Evolutionary conservation across 2,797 vertebrate species (phyloP).

Genomic region (Amphiprion clarkii): DNA sequence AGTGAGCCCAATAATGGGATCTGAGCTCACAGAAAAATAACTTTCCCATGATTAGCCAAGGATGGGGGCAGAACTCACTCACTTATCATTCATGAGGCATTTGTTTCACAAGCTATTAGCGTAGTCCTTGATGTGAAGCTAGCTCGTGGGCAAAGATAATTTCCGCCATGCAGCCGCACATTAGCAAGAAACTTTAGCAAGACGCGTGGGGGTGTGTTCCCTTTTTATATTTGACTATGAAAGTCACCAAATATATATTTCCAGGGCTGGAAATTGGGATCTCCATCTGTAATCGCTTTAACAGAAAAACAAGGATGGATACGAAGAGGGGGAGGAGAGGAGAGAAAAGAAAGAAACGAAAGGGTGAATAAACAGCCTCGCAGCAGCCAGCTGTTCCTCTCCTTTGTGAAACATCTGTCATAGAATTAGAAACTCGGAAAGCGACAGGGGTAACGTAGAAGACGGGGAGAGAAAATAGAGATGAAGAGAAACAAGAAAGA

Average conservation of each 20-base stretch:
- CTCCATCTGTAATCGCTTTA: conserved; percentile 48
- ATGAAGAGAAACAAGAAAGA: background rate
- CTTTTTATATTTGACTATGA: conserved; percentile 9
- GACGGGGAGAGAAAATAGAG: background rate
- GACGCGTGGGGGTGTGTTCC: conserved; percentile 8
- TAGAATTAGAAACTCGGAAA: conserved; percentile 27
- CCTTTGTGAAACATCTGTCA: conserved; percentile 70
- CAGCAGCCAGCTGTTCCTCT: conserved; percentile 75
- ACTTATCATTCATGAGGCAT: conserved; percentile 50
- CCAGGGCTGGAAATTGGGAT: conserved; percentile 14
- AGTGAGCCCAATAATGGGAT: conserved; percentile 35
- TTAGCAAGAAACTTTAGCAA: background rate
- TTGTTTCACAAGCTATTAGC: conserved; percentile 42
- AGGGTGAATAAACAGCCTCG: conserved; percentile 69
- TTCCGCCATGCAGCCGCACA: conserved; percentile 9
- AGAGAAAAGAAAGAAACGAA: conserved; percentile 42
- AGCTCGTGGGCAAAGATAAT: conserved; percentile 19
- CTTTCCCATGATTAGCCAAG: conserved; percentile 32
- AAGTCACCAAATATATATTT: conserved; percentile 10
- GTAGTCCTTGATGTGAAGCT: conserved; percentile 15
- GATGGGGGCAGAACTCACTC: conserved; percentile 26
- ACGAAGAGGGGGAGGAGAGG: conserved; percentile 22
- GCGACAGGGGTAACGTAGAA: conserved; percentile 2
- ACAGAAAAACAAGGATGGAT: conserved; percentile 32
- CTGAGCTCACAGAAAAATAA: background rate